Evolutionary conservation across 2,888 invertebrate genomes (phyloP).

Genomic region (Piscicola geometra): DNA sequence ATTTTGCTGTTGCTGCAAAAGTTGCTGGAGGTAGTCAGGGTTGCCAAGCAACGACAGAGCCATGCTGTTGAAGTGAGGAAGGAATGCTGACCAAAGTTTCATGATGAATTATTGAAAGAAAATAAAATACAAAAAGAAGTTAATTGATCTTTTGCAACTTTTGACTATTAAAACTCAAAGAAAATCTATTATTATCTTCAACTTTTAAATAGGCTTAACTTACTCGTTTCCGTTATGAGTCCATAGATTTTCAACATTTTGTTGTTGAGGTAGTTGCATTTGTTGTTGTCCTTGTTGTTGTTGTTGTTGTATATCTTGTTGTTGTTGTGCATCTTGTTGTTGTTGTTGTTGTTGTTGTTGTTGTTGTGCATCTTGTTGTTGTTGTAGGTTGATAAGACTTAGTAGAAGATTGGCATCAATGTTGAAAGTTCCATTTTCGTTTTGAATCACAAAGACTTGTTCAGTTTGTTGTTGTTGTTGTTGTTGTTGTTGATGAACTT

Average conservation of each 20-base stretch:
- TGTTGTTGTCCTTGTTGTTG: not conserved
- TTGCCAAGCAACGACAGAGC: not conserved
- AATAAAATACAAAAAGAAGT: too few relatives aligned
- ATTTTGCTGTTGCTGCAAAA: constrained; percentile 10
- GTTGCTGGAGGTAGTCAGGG: not conserved
- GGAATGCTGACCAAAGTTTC: not conserved
- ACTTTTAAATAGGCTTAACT: too few relatives aligned
- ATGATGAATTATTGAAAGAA: not conserved
- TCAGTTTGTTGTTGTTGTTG: not conserved
- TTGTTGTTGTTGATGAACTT: constrained; percentile 14
- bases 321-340: not conserved
- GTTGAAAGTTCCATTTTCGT: constrained; percentile 15
- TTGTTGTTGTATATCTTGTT: constrained; percentile 7
- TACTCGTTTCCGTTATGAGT: not conserved
- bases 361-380: constrained; percentile 15
- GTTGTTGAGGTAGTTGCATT: not conserved
- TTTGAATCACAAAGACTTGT: constrained; percentile 10
- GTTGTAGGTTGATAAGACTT: constrained; percentile 25
- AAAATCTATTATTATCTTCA: too few relatives aligned
- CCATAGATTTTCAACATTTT: not conserved
- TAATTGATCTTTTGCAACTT: too few relatives aligned
- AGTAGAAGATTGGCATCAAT: constrained; percentile 19
- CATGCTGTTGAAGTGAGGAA: not conserved
- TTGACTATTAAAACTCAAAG: too few relatives aligned
- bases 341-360: not conserved